These are phyloP conservation scores for Pogonophryne albipinna DNA, from an alignment of 2,797 vertebrate genomes.

Conservation along the genomic window DNA sequence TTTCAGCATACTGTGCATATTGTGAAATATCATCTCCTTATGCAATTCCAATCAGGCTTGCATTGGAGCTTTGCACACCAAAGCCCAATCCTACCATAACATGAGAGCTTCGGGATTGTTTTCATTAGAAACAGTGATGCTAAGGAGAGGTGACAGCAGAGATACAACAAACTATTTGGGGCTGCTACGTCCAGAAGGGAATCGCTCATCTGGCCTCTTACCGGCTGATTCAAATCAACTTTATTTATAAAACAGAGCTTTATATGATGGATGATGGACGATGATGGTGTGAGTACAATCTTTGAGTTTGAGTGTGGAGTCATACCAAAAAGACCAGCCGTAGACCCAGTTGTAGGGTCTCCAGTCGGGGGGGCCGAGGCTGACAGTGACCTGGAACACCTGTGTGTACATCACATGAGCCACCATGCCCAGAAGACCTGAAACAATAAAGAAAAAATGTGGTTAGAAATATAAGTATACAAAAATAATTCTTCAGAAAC, in stretches of 20 bases:
- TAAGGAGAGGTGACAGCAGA: slow-evolving; percentile 56
- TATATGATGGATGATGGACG: background rate
- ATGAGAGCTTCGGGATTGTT: slow-evolving; percentile 73
- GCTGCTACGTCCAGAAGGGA: slow-evolving; percentile 5
- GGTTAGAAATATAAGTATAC: background rate
- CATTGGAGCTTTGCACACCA: slow-evolving; percentile 72
- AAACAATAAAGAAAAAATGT: slow-evolving; percentile 4
- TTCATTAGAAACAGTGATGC: slow-evolving; percentile 73
- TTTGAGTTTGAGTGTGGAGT: slow-evolving; percentile 8
- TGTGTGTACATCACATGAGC: slow-evolving; percentile 95
- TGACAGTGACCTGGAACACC: slow-evolving; percentile 92
- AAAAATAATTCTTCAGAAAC: background rate
- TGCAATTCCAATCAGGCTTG: slow-evolving; percentile 76
- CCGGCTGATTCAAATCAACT: background rate
- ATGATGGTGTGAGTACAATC: background rate
- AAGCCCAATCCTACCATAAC: slow-evolving; percentile 80
- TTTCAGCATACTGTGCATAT: slow-evolving; percentile 63
- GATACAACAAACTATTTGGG: slow-evolving; percentile 27
- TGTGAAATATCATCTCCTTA: slow-evolving; percentile 78
- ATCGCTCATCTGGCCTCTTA: slow-evolving; percentile 1
- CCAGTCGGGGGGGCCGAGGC: slow-evolving; percentile 91
- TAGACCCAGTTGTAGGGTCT: slow-evolving; percentile 94
- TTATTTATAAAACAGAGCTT: background rate
- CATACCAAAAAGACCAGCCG: slow-evolving; percentile 94
- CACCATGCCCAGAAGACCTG: slow-evolving; percentile 95